Percentiles rank a stretch among this genome's conserved stretches.
These are phyloP conservation scores for Lepidocyrtoides sp. DNA, from an alignment of 2,888 invertebrate species.

Conservation along the genomic window DNA sequence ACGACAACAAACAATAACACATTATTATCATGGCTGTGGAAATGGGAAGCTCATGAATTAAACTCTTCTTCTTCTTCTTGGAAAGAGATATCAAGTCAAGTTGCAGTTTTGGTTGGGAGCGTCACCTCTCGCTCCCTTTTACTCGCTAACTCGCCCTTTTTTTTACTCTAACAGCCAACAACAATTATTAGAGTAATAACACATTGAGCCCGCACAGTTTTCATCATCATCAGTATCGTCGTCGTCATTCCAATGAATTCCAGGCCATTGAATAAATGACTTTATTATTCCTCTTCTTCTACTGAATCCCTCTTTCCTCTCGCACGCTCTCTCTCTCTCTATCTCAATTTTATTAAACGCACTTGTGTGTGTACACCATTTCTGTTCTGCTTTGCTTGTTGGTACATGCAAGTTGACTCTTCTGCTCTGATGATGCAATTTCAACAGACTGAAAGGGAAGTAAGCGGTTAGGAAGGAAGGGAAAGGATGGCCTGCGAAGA, in stretches of 20 bases:
- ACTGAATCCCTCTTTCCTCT: neutral
- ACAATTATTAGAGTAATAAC: constrained; percentile 76
- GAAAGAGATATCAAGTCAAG: constrained; percentile 53
- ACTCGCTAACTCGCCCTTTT: neutral
- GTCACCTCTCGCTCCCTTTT: neutral
- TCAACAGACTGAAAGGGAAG: constrained; percentile 26
- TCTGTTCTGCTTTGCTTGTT: too few relatives aligned
- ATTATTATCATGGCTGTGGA: neutral
- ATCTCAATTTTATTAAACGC: too few relatives aligned
- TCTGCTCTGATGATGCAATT: constrained; percentile 7
- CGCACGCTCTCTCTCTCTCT: too few relatives aligned
- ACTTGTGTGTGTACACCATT: too few relatives aligned
- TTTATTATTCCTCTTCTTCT: constrained; percentile 66
- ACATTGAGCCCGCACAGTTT: constrained; percentile 73
- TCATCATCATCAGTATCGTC: too few relatives aligned
- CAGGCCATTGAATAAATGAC: constrained; percentile 76
- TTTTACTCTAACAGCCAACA: constrained; percentile 53
- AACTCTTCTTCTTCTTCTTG: too few relatives aligned
- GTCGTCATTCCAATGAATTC: constrained; percentile 75
- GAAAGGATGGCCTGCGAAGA: neutral
- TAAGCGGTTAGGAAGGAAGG: neutral
- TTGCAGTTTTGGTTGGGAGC: too few relatives aligned
- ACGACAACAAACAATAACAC: constrained; percentile 27
- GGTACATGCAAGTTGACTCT: constrained; percentile 15
- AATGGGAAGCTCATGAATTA: constrained; percentile 17